Conservation (phyloP, 2,797 vertebrate genomes). For the Fundulus diaphanus region DNA sequence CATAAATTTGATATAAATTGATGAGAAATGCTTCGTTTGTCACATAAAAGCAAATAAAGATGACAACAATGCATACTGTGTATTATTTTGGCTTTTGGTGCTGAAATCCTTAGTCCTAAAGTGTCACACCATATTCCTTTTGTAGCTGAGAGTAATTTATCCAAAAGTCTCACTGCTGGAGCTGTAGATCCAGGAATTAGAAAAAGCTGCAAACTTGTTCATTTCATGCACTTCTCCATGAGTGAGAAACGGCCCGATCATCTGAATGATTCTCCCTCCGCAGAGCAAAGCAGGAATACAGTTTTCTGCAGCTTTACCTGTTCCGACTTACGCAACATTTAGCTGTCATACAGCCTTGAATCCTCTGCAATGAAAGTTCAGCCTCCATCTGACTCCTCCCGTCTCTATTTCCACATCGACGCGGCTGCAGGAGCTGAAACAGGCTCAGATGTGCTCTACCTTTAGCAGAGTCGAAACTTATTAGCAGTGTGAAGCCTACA, state of each 20-base stretch:
- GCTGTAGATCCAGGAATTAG: slow-evolving; percentile 16
- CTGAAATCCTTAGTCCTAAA: neutral
- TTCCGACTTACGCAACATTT: slow-evolving; percentile 24
- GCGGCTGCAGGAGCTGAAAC: slow-evolving; percentile 8
- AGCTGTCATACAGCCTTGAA: slow-evolving; percentile 34
- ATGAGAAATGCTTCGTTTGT: neutral
- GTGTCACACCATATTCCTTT: slow-evolving; percentile 18
- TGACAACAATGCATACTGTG: neutral
- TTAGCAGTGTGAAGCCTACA: slow-evolving; percentile 76
- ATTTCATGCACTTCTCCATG: slow-evolving; percentile 62
- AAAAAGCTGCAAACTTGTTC: slow-evolving; percentile 23
- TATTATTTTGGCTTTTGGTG: neutral
- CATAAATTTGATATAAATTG: neutral
- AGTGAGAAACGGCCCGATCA: slow-evolving; percentile 44
- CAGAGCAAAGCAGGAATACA: slow-evolving; percentile 43
- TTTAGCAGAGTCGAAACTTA: neutral
- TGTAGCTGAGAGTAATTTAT: slow-evolving; percentile 32
- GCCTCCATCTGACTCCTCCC: slow-evolving; percentile 20
- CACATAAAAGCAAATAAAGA: neutral
- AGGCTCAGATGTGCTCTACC: slow-evolving; percentile 5
- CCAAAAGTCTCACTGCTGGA: slow-evolving; percentile 29
- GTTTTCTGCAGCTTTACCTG: slow-evolving; percentile 53
- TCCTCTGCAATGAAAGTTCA: slow-evolving; percentile 28
- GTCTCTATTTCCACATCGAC: slow-evolving; percentile 26
- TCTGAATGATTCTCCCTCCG: slow-evolving; percentile 34